Conservation (phyloP, 2,888 invertebrate genomes). For the Alentia gelatinosa region DNA sequence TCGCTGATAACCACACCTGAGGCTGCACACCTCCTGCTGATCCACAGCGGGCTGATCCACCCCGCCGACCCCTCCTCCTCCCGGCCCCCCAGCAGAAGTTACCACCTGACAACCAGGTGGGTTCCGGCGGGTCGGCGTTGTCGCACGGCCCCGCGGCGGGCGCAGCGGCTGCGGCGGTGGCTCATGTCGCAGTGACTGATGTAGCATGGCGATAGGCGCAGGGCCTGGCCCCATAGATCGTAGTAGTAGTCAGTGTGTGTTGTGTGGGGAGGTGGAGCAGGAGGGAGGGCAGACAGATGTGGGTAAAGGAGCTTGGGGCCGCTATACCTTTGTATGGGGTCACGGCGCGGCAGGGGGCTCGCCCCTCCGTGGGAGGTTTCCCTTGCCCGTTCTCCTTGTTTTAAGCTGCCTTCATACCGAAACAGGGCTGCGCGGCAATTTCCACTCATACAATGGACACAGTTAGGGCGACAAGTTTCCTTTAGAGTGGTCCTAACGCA, state of each 20-base stretch:
- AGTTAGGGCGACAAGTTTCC: no score
- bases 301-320: not conserved
- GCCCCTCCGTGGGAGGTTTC: not conserved
- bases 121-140: not conserved
- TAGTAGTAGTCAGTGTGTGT: not conserved
- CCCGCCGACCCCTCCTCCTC: not conserved
- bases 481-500: no score
- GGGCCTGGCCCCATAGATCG: not conserved
- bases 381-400: not conserved
- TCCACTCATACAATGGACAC: no score
- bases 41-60: not conserved
- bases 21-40: not conserved
- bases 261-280: not conserved
- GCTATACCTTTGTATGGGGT: slow-evolving; percentile 19
- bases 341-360: slow-evolving; percentile 6
- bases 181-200: not conserved
- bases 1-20: not conserved
- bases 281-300: not conserved
- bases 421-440: no score
- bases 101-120: slow-evolving; percentile 3
- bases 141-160: not conserved
- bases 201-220: not conserved
- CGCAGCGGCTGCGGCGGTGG: not conserved
- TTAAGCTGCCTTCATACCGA: not conserved
- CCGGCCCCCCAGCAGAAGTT: not conserved